Evolutionary conservation across 2,797 vertebrate species (phyloP).

Genomic region (Sebastes itinus): DNA sequence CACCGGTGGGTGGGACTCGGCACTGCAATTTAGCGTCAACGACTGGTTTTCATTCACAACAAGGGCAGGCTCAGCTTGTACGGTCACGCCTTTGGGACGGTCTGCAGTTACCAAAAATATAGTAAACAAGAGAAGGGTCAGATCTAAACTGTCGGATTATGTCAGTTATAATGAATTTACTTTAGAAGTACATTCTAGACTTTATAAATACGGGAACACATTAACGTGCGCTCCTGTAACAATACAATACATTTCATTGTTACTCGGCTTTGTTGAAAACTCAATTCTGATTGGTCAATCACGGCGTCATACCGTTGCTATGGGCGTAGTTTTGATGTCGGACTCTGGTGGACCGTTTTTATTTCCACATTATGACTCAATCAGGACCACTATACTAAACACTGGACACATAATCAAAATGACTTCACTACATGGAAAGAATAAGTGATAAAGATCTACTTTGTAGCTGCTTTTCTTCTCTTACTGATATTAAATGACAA

Average conservation of each 20-base stretch:
- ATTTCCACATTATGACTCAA: accelerated
- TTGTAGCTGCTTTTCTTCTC: background rate
- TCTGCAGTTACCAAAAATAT: slow-evolving; percentile 48
- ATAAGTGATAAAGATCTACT: background rate
- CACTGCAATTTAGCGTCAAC: slow-evolving; percentile 51
- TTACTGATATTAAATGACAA: too few relatives aligned
- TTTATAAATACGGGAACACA: background rate
- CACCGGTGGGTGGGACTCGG: slow-evolving; percentile 27
- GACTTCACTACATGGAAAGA: background rate
- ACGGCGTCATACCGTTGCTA: too few relatives aligned
- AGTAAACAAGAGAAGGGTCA: background rate
- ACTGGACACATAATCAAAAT: background rate
- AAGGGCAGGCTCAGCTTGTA: background rate
- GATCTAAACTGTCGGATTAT: background rate
- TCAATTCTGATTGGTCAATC: too few relatives aligned
- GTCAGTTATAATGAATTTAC: background rate
- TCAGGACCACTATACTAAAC: background rate
- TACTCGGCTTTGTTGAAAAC: too few relatives aligned
- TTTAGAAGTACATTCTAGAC: background rate
- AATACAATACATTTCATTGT: background rate
- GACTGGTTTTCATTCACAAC: slow-evolving; percentile 33
- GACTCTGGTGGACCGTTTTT: too few relatives aligned
- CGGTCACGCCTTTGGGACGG: slow-evolving; percentile 57
- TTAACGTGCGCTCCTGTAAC: background rate
- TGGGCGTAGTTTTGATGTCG: too few relatives aligned